These are phyloP conservation scores for Orussus abietinus DNA, from an alignment of 1,140 invertebrate species.

Conservation along the genomic window DNA sequence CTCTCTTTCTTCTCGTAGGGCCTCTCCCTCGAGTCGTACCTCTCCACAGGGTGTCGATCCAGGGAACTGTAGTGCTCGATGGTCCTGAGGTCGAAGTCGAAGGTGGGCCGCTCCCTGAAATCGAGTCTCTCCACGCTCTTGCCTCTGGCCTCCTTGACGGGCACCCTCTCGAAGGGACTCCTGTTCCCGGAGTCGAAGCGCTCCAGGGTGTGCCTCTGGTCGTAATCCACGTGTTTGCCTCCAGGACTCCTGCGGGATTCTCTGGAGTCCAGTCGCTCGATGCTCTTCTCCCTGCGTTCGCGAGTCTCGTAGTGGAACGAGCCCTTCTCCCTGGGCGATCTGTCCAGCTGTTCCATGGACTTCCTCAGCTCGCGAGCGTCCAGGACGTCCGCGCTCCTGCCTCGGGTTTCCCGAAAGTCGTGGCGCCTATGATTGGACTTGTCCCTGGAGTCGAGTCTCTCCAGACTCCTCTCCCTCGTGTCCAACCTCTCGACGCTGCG, in stretches of 20 bases:
- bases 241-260: constrained; percentile 21
- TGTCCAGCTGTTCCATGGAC: constrained; percentile 33
- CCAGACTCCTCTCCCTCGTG: constrained; percentile 31
- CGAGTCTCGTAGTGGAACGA: constrained; percentile 18
- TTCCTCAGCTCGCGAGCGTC: constrained; percentile 36
- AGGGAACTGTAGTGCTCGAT: constrained; percentile 34
- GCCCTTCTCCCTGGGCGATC: constrained; percentile 20
- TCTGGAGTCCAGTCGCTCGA: constrained; percentile 20
- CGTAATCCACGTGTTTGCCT: constrained; percentile 23
- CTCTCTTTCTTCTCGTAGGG: constrained; percentile 13
- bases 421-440: constrained; percentile 14
- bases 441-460: constrained; percentile 25
- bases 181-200: constrained; percentile 34
- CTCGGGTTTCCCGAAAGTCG: constrained; percentile 21
- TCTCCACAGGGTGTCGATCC: constrained; percentile 16
- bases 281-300: constrained; percentile 27
- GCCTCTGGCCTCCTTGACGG: constrained; percentile 29
- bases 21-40: constrained; percentile 19
- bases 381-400: constrained; percentile 32
- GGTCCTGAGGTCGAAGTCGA: constrained; percentile 42
- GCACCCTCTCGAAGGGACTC: constrained; percentile 31
- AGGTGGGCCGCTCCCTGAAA: constrained; percentile 32
- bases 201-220: constrained; percentile 39
- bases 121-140: constrained; percentile 44
- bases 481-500: constrained; percentile 43